phyloP scores from a whole-genome alignment of 2,113 vertebrate species.

The Genyomyrus donnyi region DNA sequence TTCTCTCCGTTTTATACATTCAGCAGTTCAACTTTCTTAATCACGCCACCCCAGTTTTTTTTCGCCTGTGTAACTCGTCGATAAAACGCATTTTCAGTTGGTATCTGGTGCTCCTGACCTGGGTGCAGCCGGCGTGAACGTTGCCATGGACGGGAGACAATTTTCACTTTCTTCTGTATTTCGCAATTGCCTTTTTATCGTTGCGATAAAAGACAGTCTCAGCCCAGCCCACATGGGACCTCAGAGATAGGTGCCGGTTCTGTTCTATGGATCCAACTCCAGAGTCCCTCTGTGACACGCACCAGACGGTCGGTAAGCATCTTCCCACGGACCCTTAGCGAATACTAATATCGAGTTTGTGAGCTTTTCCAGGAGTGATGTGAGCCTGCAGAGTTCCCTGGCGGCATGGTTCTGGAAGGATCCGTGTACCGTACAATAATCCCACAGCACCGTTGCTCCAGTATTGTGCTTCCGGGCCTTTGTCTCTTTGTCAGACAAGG shows the following conservation, averaged over 20 bases:
- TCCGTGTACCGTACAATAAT: background rate
- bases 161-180: background rate
- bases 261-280: background rate
- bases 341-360: background rate
- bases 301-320: background rate
- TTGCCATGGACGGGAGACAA: background rate
- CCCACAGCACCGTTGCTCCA: background rate
- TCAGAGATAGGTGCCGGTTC: background rate
- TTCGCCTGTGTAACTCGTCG: background rate
- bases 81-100: background rate
- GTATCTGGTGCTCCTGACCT: background rate
- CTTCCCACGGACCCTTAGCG: background rate
- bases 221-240: background rate
- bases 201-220: background rate
- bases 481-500: background rate
- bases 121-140: background rate
- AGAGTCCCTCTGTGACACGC: background rate
- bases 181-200: background rate
- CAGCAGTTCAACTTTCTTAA: background rate
- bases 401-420: background rate
- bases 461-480: background rate
- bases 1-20: background rate
- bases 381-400: background rate
- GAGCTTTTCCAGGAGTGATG: background rate
- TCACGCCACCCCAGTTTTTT: background rate